Evolutionary conservation across 1,140 invertebrate species (phyloP).

Genomic region (Zaprionus tsacasi): DNA sequence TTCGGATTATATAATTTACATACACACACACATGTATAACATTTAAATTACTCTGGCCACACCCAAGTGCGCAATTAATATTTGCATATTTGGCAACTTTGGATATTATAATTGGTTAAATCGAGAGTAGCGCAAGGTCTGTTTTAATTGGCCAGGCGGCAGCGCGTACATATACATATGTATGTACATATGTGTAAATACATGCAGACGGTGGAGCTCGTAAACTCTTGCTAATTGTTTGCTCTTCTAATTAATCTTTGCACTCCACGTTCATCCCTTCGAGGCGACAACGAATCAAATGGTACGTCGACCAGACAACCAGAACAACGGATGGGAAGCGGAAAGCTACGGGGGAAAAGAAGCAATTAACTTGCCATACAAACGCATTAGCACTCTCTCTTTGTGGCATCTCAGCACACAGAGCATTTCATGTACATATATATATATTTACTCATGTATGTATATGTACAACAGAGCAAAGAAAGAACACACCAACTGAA

Average conservation of each 20-base stretch:
- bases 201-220: neutral
- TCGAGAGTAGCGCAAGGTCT: constrained; percentile 9
- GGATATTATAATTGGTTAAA: neutral
- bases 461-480: neutral
- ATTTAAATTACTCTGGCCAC: constrained; percentile 22
- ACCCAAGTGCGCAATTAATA: constrained; percentile 6
- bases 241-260: constrained; percentile 57
- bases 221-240: constrained; percentile 48
- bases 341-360: constrained; percentile 37
- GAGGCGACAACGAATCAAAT: constrained; percentile 66
- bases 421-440: neutral
- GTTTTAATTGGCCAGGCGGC: constrained; percentile 54
- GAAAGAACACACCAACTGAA: neutral
- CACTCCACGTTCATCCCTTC: constrained; percentile 37
- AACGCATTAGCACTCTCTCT: constrained; percentile 44
- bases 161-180: neutral
- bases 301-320: constrained; percentile 28
- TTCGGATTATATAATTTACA: neutral
- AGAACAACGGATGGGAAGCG: neutral
- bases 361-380: constrained; percentile 65
- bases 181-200: neutral
- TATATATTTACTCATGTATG: too few relatives aligned
- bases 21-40: neutral
- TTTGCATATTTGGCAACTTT: neutral
- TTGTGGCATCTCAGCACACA: constrained; percentile 24